Conservation (phyloP, 2,888 invertebrate genomes). For the Branchinecta sandiegonensis region DNA sequence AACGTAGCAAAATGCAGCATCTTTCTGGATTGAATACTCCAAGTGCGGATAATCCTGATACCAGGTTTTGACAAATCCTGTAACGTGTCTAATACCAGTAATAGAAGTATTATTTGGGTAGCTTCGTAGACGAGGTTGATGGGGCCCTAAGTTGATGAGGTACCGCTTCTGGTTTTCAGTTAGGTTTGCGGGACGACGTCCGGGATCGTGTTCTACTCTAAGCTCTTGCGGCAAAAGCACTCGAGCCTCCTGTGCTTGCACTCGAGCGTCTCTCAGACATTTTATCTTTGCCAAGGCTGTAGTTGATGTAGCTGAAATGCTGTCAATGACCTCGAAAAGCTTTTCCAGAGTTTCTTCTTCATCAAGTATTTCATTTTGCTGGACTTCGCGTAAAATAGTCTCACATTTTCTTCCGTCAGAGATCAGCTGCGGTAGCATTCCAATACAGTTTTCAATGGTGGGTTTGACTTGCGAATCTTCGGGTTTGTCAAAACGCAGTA, state of each 20-base stretch:
- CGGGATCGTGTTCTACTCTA: slow-evolving; percentile 14
- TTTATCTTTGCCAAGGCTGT: background rate
- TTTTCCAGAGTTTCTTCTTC: background rate
- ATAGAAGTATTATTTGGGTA: slow-evolving; percentile 8
- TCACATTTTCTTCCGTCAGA: slow-evolving; percentile 14
- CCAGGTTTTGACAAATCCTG: slow-evolving; percentile 6
- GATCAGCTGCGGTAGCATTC: slow-evolving; percentile 6
- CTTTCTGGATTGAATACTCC: background rate
- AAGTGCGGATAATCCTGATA: slow-evolving; percentile 13
- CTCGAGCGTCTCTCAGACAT: no score
- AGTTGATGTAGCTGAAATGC: background rate
- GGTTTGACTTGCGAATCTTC: background rate
- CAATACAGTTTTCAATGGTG: slow-evolving; percentile 6
- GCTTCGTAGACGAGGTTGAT: background rate
- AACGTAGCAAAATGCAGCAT: slow-evolving; percentile 15
- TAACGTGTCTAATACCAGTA: background rate
- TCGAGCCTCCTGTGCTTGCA: no score
- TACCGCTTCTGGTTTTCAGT: slow-evolving; percentile 1
- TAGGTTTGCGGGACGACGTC: slow-evolving; percentile 7
- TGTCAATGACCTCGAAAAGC: slow-evolving; percentile 11
- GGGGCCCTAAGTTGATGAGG: slow-evolving; percentile 5
- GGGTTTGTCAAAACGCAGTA: background rate
- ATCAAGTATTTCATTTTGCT: slow-evolving; percentile 6
- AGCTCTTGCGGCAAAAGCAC: background rate
- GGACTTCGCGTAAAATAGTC: slow-evolving; percentile 1